Evolutionary conservation across 1,140 invertebrate species (phyloP), one percentile per base, ranked within the genome.

Genomic region (Drosophila malerkotliana): DNA sequence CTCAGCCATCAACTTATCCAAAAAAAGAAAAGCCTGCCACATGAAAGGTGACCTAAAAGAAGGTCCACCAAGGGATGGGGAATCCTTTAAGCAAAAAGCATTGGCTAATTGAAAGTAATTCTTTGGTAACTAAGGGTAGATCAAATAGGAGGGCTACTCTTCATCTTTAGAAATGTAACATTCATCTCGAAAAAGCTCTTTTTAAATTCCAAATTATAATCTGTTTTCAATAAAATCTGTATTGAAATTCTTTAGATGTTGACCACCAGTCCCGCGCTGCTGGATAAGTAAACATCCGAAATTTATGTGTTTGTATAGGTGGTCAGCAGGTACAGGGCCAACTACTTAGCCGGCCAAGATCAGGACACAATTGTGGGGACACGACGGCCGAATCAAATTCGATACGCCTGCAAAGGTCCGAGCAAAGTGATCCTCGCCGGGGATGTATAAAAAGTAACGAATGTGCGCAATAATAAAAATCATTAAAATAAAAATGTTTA

Each of bases 401-500:
- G 64, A 69, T 53, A 45, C 49, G 52, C 34, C 54, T 48, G 24
- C 18, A 39, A 32, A 45, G 53, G 69, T 34, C 28, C 54, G 37
- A 24, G 49, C 45, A 28, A 45, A 56, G 39, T 48, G 81, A 85
- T 85, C 81, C 75, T 72, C 83, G 55, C 44, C 18, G 66, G 41
- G 67, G 51, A 39, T 71, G 83, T 78, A 88, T 88, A 88, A 88
- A 88, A 88, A 88, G 83, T 88, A 88, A 88, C 83, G 83, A 88
- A 88, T 88, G 83, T 89, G 83, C 83, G 77, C 83, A 88, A 88
- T 88, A 88, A 88, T 88, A 88, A 88, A 88, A 88, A 89, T 88
- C 83, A 88, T 88, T 88, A 88, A 88, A 88, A 89, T 88, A 88
- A 89, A 88, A 88, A 88, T 88, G 83, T 88, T 88, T 88, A 88